These are phyloP conservation scores for Plecotus auritus DNA, from an alignment of 2,113 vertebrate genomes.

Conservation along the genomic window DNA sequence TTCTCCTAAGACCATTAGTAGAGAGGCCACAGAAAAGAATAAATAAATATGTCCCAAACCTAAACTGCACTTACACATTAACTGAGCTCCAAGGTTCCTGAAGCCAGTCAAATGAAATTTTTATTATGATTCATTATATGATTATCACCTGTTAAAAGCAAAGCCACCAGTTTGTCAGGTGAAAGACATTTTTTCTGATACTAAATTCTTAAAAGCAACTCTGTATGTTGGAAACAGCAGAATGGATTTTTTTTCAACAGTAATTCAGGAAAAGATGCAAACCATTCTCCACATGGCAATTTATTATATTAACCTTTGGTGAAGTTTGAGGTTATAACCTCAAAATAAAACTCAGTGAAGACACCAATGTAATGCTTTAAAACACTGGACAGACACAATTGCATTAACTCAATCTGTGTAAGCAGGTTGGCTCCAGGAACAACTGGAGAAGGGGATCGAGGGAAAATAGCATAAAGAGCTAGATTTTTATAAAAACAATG, in stretches of 20 bases:
- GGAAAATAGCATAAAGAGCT: neutral
- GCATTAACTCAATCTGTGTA: neutral
- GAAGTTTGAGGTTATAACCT: neutral
- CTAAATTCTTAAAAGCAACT: neutral
- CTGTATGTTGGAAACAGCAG: neutral
- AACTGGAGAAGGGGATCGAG: neutral
- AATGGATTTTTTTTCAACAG: neutral
- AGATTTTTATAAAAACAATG: neutral
- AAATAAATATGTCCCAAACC: neutral
- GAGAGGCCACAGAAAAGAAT: neutral
- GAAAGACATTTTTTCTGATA: neutral
- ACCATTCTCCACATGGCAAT: neutral
- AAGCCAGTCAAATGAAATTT: constrained; percentile 6
- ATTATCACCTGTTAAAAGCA: neutral
- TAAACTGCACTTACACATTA: constrained; percentile 12
- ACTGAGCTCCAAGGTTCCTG: neutral
- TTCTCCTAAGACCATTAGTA: neutral
- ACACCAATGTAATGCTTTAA: neutral
- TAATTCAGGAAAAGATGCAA: constrained; percentile 9
- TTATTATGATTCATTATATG: neutral
- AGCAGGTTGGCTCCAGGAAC: neutral
- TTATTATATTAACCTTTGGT: neutral
- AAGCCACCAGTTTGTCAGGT: neutral
- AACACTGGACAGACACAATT: neutral
- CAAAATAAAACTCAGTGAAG: neutral